Evolutionary conservation across 2,113 vertebrate genomes (phyloP).

Genomic region (Hyaena hyaena): DNA sequence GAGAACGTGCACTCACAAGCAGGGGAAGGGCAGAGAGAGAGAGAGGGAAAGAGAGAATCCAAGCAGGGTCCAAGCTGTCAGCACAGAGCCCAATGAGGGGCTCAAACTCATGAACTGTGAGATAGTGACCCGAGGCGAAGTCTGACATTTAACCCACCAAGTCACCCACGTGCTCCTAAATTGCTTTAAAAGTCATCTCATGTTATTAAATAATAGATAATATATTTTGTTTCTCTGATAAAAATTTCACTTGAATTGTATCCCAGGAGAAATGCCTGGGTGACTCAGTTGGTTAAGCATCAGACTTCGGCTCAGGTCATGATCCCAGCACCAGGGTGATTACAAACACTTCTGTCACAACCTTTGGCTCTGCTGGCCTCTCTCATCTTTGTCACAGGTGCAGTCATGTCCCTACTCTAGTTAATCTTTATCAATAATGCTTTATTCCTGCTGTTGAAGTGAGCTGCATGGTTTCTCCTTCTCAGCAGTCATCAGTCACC

Average conservation of each 20-base stretch:
- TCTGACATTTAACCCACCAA: too few relatives aligned
- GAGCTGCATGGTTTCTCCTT: not conserved
- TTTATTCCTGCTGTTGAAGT: not conserved
- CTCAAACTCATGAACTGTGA: too few relatives aligned
- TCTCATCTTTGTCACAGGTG: not conserved
- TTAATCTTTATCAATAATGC: not conserved
- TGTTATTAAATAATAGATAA: slow-evolving; percentile 8
- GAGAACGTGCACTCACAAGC: too few relatives aligned
- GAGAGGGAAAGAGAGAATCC: too few relatives aligned
- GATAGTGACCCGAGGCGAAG: too few relatives aligned
- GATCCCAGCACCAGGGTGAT: not conserved
- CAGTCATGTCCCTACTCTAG: not conserved
- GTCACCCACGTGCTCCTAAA: too few relatives aligned
- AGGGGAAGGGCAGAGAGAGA: too few relatives aligned
- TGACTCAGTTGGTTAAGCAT: too few relatives aligned
- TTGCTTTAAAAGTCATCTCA: not conserved
- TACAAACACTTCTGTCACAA: not conserved
- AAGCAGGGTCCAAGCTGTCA: too few relatives aligned
- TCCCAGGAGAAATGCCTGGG: not conserved
- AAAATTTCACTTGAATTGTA: slow-evolving; percentile 9
- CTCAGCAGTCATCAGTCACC: not conserved
- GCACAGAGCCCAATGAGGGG: too few relatives aligned
- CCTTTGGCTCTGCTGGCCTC: not conserved
- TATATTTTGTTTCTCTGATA: not conserved
- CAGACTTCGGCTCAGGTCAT: too few relatives aligned